phyloP scores from a whole-genome alignment of 2,113 vertebrate genomes.

The Ictidomys tridecemlineatus region DNA sequence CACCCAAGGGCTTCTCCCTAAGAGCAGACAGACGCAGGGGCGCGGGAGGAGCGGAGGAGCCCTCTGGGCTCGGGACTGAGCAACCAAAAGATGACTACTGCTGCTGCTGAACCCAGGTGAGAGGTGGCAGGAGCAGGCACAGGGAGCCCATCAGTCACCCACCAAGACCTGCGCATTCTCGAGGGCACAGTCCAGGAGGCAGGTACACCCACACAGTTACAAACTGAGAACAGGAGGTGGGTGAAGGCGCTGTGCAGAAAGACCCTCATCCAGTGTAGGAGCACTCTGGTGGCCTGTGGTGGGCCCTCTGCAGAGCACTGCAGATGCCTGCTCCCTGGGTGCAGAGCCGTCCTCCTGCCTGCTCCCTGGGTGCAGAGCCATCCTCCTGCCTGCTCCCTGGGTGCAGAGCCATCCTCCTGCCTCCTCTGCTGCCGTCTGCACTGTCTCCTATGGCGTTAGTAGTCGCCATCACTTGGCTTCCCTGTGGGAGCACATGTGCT shows the following conservation, averaged over 20 bases:
- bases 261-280: not conserved
- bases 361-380: too few relatives aligned
- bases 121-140: accelerated
- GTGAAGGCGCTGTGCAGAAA: not conserved
- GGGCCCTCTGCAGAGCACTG: not conserved
- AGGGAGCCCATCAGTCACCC: accelerated
- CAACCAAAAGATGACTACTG: accelerated
- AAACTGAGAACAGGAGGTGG: accelerated
- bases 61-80: not conserved
- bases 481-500: accelerated
- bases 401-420: too few relatives aligned
- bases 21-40: accelerated
- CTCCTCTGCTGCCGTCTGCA: too few relatives aligned
- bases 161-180: too few relatives aligned
- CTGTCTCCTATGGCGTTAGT: too few relatives aligned
- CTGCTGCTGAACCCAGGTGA: accelerated
- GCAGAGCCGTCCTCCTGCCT: too few relatives aligned
- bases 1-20: not conserved
- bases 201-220: accelerated
- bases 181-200: not conserved
- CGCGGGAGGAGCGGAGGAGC: accelerated
- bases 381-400: too few relatives aligned
- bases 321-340: accelerated
- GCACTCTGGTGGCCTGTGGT: accelerated
- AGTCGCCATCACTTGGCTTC: accelerated